Evolutionary conservation across 2,888 invertebrate genomes (phyloP).

Genomic region (Perithous albicinctus): DNA sequence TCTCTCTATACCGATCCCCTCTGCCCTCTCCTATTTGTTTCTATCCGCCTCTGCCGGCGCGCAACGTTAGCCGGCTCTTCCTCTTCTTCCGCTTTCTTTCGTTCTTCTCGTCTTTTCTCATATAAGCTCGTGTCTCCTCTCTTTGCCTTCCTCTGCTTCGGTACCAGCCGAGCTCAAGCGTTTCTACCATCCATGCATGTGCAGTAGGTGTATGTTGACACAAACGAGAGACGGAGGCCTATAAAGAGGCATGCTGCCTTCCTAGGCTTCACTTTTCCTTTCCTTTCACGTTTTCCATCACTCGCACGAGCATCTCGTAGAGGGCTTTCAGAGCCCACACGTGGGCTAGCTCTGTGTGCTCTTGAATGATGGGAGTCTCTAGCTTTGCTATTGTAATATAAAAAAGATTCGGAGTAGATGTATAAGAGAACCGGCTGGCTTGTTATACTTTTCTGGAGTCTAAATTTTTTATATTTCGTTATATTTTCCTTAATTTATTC

Average conservation of each 20-base stretch:
- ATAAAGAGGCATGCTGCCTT: neutral
- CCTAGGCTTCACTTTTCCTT: neutral
- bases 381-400: neutral
- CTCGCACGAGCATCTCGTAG: neutral
- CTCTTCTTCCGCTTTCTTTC: conserved; percentile 47
- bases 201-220: conserved; percentile 1
- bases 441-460: too few relatives aligned
- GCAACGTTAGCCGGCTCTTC: conserved; percentile 18
- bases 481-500: too few relatives aligned
- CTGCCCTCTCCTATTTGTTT: conserved; percentile 13
- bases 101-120: neutral
- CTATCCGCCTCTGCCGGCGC: conserved; percentile 9
- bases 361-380: neutral
- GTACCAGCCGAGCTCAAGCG: neutral
- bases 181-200: neutral
- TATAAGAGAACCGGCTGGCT: too few relatives aligned
- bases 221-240: neutral
- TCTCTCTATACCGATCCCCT: too few relatives aligned
- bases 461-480: too few relatives aligned
- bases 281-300: neutral
- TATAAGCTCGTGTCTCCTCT: neutral
- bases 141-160: neutral
- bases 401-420: neutral
- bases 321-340: neutral
- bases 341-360: neutral